Evolutionary conservation across 2,888 invertebrate species (phyloP), one percentile per base, ranked within the genome.

Genomic region (Opisthograptis luteolata): DNA sequence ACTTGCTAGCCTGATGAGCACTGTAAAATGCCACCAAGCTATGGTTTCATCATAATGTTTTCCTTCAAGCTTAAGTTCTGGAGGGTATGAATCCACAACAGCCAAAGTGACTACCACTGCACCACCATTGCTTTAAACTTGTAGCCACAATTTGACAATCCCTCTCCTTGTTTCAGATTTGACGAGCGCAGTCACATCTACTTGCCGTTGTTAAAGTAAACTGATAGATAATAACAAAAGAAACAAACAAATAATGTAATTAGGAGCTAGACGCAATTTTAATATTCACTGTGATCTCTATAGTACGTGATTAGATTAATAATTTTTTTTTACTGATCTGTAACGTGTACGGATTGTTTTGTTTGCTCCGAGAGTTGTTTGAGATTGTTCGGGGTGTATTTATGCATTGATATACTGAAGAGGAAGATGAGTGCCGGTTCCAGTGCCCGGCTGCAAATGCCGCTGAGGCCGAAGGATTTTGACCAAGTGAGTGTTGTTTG

Each of bases 381-480:
- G 41, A 30, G 41, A 36, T 15, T 8, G 17, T 19, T 31, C 34
- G 17, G 43, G 22, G 41, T 58, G 50, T 65, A 62, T 68, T 61
- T 67, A 67, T 75, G 69, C 46, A 32, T 56, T 58, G 55, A 60
- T 55, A 55, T 59, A 55, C 53, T 60, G 58, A 58, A 57, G 60
- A 64, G 64, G 59, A 79, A 51, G 45, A 84, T 83, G 81, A 82
- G 80, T 58, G 78, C 78, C 0, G 76, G 76, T 59, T 75, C 68
- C 9, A 74, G 58, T 43, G 56, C 57, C 28, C 73, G 82, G 56
- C 79, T 84, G 8, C 83, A 93, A 56, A 90, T 93, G 66, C 94
- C 94, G 44, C 82, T 94, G 55, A 93, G 94, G 74, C 94, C 94
- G 70, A 95, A 95, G 68, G 96, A 96, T 76, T 92, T 98, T 68